Percentiles rank a stretch among this genome's conserved stretches.
Evolutionary conservation across 2,888 invertebrate genomes (phyloP).

Genomic region (Morinoia aosen): DNA sequence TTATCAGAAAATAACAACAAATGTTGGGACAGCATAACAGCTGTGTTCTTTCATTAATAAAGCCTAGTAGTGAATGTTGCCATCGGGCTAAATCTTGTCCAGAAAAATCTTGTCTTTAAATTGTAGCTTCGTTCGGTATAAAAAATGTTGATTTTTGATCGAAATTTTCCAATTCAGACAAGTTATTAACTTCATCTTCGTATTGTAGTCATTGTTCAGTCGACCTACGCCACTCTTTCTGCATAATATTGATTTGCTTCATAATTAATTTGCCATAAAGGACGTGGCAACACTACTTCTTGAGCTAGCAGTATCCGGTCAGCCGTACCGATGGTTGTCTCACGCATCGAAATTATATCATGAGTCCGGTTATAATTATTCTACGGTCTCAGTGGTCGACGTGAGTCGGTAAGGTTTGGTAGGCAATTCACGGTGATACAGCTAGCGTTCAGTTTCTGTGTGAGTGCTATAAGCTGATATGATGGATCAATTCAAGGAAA

Average conservation of each 20-base stretch:
- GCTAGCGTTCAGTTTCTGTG: too few relatives aligned
- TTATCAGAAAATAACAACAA: background rate
- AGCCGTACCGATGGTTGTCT: background rate
- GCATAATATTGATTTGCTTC: too few relatives aligned
- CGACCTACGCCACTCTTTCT: background rate
- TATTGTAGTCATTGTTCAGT: background rate
- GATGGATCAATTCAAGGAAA: too few relatives aligned
- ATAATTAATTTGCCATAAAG: background rate
- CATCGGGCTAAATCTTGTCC: too few relatives aligned
- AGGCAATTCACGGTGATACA: too few relatives aligned
- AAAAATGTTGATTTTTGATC: background rate
- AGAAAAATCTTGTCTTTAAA: too few relatives aligned
- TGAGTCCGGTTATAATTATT: background rate
- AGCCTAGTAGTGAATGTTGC: too few relatives aligned
- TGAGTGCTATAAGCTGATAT: too few relatives aligned
- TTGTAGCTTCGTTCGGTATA: background rate
- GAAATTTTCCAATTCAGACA: background rate
- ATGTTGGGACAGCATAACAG: background rate
- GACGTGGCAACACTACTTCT: background rate
- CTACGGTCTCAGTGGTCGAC: background rate
- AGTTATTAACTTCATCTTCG: background rate
- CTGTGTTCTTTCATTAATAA: too few relatives aligned
- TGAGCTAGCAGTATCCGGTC: background rate
- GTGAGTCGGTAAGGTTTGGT: too few relatives aligned
- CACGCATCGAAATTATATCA: background rate